phyloP scores from a whole-genome alignment of 2,797 vertebrate genomes.

The Zalophus californianus region DNA sequence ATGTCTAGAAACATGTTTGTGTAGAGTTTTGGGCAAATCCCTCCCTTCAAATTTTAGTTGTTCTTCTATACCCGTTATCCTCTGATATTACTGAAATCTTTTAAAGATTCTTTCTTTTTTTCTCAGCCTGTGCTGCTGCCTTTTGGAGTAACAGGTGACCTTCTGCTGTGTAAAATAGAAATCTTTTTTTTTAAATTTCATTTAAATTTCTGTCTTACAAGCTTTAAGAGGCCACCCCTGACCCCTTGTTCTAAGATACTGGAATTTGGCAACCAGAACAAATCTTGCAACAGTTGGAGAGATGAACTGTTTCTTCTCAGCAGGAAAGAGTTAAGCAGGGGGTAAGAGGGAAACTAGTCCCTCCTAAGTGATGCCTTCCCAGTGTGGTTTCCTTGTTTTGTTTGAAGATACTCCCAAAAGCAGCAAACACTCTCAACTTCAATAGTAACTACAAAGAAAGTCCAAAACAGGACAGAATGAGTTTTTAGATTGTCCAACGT shows the following conservation, averaged over 20 bases:
- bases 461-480: slow-evolving; percentile 51
- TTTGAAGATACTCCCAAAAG: slow-evolving; percentile 70
- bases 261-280: slow-evolving; percentile 72
- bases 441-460: slow-evolving; percentile 70
- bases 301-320: slow-evolving; percentile 72
- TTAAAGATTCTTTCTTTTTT: slow-evolving; percentile 40
- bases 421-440: slow-evolving; percentile 50
- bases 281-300: slow-evolving; percentile 61
- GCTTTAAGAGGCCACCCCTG: slow-evolving; percentile 47
- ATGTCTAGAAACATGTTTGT: neutral
- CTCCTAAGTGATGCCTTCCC: slow-evolving; percentile 52
- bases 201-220: slow-evolving; percentile 67
- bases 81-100: slow-evolving; percentile 17
- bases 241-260: slow-evolving; percentile 59
- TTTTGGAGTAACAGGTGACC: slow-evolving; percentile 40
- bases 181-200: slow-evolving; percentile 11
- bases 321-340: slow-evolving; percentile 67
- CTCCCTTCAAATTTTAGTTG: slow-evolving; percentile 17
- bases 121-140: neutral
- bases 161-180: slow-evolving; percentile 42
- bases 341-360: slow-evolving; percentile 44
- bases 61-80: neutral
- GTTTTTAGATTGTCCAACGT: slow-evolving; percentile 6
- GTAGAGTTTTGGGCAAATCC: neutral
- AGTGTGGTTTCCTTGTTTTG: slow-evolving; percentile 74